Evolutionary conservation across 2,113 vertebrate genomes (phyloP).

Genomic region (Eulacestoma nigropectus): DNA sequence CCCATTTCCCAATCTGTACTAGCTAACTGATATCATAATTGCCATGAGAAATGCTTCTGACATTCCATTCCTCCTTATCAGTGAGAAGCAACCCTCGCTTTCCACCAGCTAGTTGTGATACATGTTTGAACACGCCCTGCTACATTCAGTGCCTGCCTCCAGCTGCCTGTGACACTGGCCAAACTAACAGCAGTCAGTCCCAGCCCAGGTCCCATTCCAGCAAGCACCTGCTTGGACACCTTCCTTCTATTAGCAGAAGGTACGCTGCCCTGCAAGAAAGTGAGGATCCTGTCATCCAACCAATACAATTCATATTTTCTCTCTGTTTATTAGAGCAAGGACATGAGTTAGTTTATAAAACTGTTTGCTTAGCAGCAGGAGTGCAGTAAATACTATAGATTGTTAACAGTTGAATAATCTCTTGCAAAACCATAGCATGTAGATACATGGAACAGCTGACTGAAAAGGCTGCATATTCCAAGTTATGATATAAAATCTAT

Average conservation of each 20-base stretch:
- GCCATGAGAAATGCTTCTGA: background rate
- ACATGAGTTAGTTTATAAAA: background rate
- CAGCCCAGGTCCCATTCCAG: background rate
- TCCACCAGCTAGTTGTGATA: background rate
- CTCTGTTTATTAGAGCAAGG: background rate
- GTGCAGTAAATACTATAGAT: background rate
- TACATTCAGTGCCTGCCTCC: background rate
- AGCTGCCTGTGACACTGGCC: background rate
- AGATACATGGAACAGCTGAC: background rate
- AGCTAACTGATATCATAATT: background rate
- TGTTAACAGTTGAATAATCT: background rate
- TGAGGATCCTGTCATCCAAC: background rate
- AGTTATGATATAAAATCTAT: background rate
- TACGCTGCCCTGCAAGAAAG: background rate
- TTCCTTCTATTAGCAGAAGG: background rate
- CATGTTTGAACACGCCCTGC: accelerated
- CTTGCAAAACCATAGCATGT: background rate
- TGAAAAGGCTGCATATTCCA: background rate
- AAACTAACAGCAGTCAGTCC: background rate
- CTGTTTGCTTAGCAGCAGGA: background rate
- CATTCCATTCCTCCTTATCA: background rate
- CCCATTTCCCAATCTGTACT: background rate
- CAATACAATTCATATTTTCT: background rate
- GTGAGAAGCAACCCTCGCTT: background rate
- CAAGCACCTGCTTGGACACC: background rate